Percentiles rank a stretch among this genome's conserved stretches.
These are phyloP conservation scores for Psilopogon haemacephalus DNA, from an alignment of 2,113 vertebrate genomes.

Conservation along the genomic window DNA sequence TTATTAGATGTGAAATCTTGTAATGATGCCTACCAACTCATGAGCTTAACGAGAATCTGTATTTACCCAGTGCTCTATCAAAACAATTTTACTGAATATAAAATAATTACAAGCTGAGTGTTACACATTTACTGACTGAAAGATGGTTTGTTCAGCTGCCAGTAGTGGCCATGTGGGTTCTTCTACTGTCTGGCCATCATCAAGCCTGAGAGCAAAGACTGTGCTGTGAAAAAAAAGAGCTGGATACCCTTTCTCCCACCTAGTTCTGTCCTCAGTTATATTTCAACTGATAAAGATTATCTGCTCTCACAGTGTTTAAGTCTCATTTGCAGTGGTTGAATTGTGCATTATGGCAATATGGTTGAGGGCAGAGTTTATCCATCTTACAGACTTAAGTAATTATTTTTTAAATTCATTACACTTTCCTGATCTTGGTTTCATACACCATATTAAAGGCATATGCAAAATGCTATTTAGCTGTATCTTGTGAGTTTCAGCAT, in stretches of 20 bases:
- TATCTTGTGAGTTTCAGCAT: background rate
- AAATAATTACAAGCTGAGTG: background rate
- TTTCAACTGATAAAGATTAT: background rate
- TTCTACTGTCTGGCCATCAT: background rate
- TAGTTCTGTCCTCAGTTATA: background rate
- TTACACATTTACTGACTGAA: slow-evolving; percentile 25
- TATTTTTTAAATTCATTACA: background rate
- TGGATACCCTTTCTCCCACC: background rate
- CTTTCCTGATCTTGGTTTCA: background rate
- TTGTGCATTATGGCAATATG: background rate
- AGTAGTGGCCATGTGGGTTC: background rate
- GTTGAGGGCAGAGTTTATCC: background rate
- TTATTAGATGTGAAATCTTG: slow-evolving; percentile 16
- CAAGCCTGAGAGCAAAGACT: background rate
- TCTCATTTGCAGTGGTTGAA: background rate
- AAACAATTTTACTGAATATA: background rate
- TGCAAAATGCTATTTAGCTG: background rate
- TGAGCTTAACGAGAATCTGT: background rate
- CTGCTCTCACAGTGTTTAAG: background rate
- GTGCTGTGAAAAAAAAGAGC: background rate
- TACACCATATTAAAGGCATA: background rate
- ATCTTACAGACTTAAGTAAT: background rate
- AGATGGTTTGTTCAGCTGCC: slow-evolving; percentile 31
- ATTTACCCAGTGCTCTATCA: background rate
- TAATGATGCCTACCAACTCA: background rate